Conservation (phyloP, 1,140 invertebrate species). For the Camponotus floridanus region DNA sequence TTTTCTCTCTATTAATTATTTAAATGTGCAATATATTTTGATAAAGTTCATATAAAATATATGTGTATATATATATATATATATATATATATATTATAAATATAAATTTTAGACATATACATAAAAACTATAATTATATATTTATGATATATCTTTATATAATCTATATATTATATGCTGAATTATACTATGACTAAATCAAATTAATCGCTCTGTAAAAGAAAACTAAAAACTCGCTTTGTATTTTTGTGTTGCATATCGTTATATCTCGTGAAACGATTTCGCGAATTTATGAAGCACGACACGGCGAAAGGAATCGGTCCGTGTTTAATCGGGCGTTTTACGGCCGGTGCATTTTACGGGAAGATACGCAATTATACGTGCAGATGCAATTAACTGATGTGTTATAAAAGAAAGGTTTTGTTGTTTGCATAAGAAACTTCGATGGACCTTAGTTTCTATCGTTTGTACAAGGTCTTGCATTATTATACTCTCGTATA, state of each 20-base stretch:
- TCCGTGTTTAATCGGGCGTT: constrained; percentile 49
- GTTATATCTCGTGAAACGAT: not conserved
- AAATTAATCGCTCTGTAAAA: not conserved
- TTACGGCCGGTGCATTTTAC: constrained; percentile 44
- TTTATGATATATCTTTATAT: not conserved
- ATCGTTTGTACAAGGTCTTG: not conserved
- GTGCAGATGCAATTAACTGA: constrained; percentile 46
- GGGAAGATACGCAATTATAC: constrained; percentile 31
- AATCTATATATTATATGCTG: no score
- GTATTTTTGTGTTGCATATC: not conserved
- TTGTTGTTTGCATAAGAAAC: constrained; percentile 7
- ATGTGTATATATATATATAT: not conserved
- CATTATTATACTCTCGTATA: not conserved
- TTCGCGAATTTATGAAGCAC: constrained; percentile 51
- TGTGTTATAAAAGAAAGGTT: constrained; percentile 8
- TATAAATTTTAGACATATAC: no score
- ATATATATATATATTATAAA: no score
- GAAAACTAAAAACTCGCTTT: not conserved
- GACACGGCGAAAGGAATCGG: constrained; percentile 11
- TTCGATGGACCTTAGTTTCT: not conserved
- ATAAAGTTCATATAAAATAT: not conserved
- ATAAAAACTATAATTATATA: not conserved
- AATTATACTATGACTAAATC: no score
- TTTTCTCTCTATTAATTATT: not conserved
- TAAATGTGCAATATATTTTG: not conserved